phyloP scores from a whole-genome alignment of 2,888 invertebrate genomes.

The Spilarctia lutea region DNA sequence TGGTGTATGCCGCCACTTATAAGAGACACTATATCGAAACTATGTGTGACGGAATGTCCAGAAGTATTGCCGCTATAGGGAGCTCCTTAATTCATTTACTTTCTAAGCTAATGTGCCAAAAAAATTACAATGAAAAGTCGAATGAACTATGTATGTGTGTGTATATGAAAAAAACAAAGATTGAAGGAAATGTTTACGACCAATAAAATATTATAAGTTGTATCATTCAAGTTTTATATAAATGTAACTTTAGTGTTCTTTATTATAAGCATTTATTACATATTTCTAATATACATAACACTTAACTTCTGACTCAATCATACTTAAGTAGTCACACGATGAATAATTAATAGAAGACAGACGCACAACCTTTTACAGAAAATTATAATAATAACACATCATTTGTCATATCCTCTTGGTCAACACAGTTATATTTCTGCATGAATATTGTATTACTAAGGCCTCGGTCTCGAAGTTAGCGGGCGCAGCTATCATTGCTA shows the following conservation, averaged over 20 bases:
- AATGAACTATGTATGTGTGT: not conserved
- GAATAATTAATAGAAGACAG: not conserved
- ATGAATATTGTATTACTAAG: not conserved
- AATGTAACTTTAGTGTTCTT: not conserved
- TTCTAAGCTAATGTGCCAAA: not conserved
- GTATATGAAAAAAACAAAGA: not conserved
- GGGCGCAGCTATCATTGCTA: too few relatives aligned
- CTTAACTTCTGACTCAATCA: not conserved
- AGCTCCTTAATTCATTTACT: not conserved
- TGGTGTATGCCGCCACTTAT: slow-evolving; percentile 63
- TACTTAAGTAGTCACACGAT: not conserved
- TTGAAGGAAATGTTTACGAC: not conserved
- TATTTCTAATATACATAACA: not conserved
- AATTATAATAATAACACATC: not conserved
- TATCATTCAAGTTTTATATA: not conserved
- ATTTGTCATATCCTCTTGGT: not conserved
- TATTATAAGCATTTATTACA: not conserved
- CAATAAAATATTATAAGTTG: not conserved
- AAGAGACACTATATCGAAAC: slow-evolving; percentile 49
- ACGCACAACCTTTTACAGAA: not conserved
- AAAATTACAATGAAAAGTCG: too few relatives aligned
- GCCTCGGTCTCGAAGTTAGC: too few relatives aligned
- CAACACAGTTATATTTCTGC: not conserved
- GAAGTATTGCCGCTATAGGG: not conserved
- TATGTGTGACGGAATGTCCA: slow-evolving; percentile 59